phyloP scores from a whole-genome alignment of 2,888 invertebrate species.

The Agrotis segetum region DNA sequence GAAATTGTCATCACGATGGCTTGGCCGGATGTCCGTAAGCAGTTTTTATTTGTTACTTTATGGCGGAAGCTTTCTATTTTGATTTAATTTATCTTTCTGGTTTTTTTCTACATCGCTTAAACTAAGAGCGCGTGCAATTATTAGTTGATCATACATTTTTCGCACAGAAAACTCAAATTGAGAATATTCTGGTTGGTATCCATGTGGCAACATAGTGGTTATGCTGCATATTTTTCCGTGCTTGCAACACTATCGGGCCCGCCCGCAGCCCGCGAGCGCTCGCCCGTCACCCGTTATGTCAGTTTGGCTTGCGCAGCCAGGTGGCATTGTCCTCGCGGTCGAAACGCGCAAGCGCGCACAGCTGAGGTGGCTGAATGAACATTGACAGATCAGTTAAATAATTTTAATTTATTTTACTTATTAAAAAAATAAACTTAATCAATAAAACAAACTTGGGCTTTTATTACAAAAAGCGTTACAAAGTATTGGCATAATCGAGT shows the following conservation, averaged over 20 bases:
- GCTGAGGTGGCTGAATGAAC: slow-evolving; percentile 77
- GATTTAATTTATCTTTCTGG: slow-evolving; percentile 11
- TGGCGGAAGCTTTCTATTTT: slow-evolving; percentile 57
- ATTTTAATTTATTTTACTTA: slow-evolving; percentile 73
- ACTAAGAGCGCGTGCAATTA: neutral
- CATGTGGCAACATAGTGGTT: slow-evolving; percentile 36
- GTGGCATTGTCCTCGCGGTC: slow-evolving; percentile 72
- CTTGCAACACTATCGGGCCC: slow-evolving; percentile 66
- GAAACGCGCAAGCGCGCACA: slow-evolving; percentile 75
- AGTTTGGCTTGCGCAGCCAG: slow-evolving; percentile 84
- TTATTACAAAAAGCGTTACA: slow-evolving; percentile 74
- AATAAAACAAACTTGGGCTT: slow-evolving; percentile 75
- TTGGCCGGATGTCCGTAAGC: slow-evolving; percentile 63
- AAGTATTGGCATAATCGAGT: slow-evolving; percentile 69
- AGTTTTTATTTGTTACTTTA: slow-evolving; percentile 68
- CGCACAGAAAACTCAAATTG: neutral
- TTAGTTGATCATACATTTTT: neutral
- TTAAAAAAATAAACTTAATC: slow-evolving; percentile 69
- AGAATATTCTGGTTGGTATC: slow-evolving; percentile 2
- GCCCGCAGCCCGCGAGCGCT: slow-evolving; percentile 66
- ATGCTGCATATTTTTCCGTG: slow-evolving; percentile 7
- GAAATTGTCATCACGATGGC: slow-evolving; percentile 87
- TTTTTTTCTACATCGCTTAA: neutral
- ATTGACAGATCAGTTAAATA: slow-evolving; percentile 79
- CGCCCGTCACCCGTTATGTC: slow-evolving; percentile 67